Percentiles rank a stretch among this genome's conserved stretches.
These are phyloP conservation scores for Griposia aprilina DNA, from an alignment of 2,888 invertebrate genomes.

Conservation along the genomic window DNA sequence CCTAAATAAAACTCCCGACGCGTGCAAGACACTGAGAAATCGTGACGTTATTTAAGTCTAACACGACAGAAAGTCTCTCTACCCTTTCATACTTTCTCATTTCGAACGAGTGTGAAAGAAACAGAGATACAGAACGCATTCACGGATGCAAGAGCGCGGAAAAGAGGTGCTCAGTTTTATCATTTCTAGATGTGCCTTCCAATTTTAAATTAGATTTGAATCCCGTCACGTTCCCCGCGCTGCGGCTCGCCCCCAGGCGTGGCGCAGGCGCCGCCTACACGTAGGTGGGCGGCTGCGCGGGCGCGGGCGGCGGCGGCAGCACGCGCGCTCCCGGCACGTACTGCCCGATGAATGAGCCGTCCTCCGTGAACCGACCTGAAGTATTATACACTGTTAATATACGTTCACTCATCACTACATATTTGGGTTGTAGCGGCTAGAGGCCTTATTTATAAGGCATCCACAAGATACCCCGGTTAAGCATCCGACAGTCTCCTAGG, in stretches of 20 bases:
- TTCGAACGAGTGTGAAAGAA: slow-evolving; percentile 23
- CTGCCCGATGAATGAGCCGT: slow-evolving; percentile 99
- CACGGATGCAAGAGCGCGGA: slow-evolving; percentile 25
- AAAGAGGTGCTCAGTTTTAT: slow-evolving; percentile 8
- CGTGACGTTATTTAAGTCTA: slow-evolving; percentile 32
- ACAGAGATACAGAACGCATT: slow-evolving; percentile 11
- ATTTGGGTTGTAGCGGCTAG: not conserved
- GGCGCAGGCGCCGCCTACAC: slow-evolving; percentile 67
- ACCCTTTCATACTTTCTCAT: slow-evolving; percentile 22
- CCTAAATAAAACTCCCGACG: slow-evolving; percentile 39
- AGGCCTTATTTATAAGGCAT: too few relatives aligned
- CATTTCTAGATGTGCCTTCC: not conserved
- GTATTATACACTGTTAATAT: fast-evolving
- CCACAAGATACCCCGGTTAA: not conserved
- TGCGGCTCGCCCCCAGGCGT: too few relatives aligned
- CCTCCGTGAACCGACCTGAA: slow-evolving; percentile 97
- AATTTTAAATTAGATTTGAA: not conserved
- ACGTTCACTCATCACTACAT: not conserved
- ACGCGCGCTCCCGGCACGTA: slow-evolving; percentile 96
- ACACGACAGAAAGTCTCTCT: slow-evolving; percentile 10
- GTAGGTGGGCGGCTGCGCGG: slow-evolving; percentile 76
- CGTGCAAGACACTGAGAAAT: slow-evolving; percentile 46
- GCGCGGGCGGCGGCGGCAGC: slow-evolving; percentile 86
- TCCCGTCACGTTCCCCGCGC: not conserved
- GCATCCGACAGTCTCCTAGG: not conserved